Conservation (phyloP, 2,888 invertebrate genomes). For the Unio delphinus region DNA sequence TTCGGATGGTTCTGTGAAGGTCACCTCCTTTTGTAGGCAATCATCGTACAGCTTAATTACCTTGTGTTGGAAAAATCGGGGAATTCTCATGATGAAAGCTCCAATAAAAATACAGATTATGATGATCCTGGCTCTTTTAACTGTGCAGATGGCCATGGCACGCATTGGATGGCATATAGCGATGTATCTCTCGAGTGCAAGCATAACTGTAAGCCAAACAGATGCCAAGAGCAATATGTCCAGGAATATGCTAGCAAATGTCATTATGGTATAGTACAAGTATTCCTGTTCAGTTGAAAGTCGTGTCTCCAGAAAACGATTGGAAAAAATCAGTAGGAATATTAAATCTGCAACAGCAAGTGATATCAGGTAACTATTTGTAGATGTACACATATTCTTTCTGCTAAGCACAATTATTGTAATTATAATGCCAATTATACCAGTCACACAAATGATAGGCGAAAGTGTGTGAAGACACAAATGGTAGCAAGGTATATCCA, state of each 20-base stretch:
- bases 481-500: too few relatives aligned
- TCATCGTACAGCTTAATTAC: constrained; percentile 22
- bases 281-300: constrained; percentile 21
- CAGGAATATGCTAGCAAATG: constrained; percentile 48
- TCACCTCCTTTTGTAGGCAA: constrained; percentile 18
- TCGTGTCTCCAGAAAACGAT: constrained; percentile 27
- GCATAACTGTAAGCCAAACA: constrained; percentile 67
- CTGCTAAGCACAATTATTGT: constrained; percentile 66
- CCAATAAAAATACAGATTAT: constrained; percentile 50
- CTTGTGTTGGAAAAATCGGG: constrained; percentile 57
- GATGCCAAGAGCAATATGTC: constrained; percentile 54
- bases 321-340: constrained; percentile 57
- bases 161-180: constrained; percentile 68
- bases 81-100: constrained; percentile 48
- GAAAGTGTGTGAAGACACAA: constrained; percentile 30
- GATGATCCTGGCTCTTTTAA: constrained; percentile 57
- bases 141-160: constrained; percentile 60
- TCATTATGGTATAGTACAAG: constrained; percentile 40
- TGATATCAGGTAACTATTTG: constrained; percentile 67
- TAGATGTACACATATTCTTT: constrained; percentile 69
- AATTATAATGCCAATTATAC: constrained; percentile 64
- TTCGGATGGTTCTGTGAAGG: constrained; percentile 27
- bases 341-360: constrained; percentile 64
- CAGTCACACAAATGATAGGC: constrained; percentile 56
- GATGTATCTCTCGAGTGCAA: constrained; percentile 68